Evolutionary conservation across 2,113 vertebrate genomes (phyloP), one percentile per base, ranked within the genome.

Genomic region (Dendrocopos noguchii): DNA sequence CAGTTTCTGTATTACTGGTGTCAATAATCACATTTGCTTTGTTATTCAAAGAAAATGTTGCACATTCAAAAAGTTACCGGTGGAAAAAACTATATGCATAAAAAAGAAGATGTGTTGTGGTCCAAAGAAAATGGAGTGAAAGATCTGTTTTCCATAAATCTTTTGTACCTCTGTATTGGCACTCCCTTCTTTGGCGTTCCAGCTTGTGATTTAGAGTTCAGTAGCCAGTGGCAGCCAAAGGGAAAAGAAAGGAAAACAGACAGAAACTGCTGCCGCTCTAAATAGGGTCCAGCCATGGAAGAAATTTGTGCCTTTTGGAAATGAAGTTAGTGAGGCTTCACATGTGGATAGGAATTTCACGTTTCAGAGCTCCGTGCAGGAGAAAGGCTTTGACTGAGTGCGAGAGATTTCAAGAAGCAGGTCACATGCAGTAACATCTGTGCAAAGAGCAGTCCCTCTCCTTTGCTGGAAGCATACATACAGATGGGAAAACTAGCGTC

Each of bases 181-280:
- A 33, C 39, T 75, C 68, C 14, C 31, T 88, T 31, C 76, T 94
- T 91, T 70, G 44, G 25, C 68, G 33, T 91, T 93, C 47, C 72
- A 91, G 56, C 52, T 91, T 90, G 57, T 65, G 27, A 29, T 76
- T 94, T 79, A 80, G 46, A 73, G 60, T 76, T 89, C 71, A 89
- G 60, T 82, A 85, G 65, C 39, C 24, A 63, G 34, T 66, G 52
- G 42, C 63, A 92, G 75, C 77, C 78, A 87, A 81, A 67, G 57
- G 86, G 70, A 80, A 83, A 71, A 95, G 21, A 68, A 76, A 55
- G 70, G 21, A 72, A 16, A 79, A 67, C 78, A 85, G 42, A 50
- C 21, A 66, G 56, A 66, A 88, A 34, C 46, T 77, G 15, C 31
- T 63, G 52, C 29, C 70, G 33, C 85, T 93, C 28, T 64, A 60